Evolutionary conservation across 2,797 vertebrate species (phyloP).

Genomic region (Argyrosomus regius): DNA sequence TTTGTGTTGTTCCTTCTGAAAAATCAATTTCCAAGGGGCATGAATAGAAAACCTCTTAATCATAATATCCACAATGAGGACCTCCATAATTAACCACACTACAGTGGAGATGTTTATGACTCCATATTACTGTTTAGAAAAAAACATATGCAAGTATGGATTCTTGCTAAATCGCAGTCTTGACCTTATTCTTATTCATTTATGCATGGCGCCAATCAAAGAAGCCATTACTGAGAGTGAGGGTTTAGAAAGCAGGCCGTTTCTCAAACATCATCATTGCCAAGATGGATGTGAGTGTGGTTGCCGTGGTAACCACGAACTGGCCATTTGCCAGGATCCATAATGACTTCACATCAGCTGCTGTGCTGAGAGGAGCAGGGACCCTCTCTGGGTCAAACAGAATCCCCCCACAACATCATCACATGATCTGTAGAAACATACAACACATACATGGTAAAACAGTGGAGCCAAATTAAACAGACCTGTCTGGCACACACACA

Average conservation of each 20-base stretch:
- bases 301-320: conserved; percentile 84
- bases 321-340: conserved; percentile 84
- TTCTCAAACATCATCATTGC: conserved; percentile 74
- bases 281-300: conserved; percentile 74
- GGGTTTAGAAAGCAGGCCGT: conserved; percentile 69
- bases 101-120: conserved; percentile 30
- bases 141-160: conserved; percentile 18
- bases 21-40: not conserved
- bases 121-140: conserved; percentile 1
- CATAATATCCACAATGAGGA: not conserved
- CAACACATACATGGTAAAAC: conserved; percentile 1
- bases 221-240: conserved; percentile 76
- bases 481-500: conserved; percentile 26
- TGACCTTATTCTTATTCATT: conserved; percentile 76
- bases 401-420: conserved; percentile 39
- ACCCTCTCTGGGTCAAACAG: conserved; percentile 50
- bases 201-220: conserved; percentile 78
- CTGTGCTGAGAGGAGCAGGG: conserved; percentile 57
- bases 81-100: conserved; percentile 1
- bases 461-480: conserved; percentile 25
- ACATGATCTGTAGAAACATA: not conserved
- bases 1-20: not conserved
- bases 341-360: conserved; percentile 86
- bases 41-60: conserved; percentile 15
- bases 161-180: conserved; percentile 57